A percentile compares a stretch with the other conserved stretches of the same genome.
Conservation (phyloP, 30 jellyfish, hydroid and myxozoan species). For the Catostylus mosaicus region DNA sequence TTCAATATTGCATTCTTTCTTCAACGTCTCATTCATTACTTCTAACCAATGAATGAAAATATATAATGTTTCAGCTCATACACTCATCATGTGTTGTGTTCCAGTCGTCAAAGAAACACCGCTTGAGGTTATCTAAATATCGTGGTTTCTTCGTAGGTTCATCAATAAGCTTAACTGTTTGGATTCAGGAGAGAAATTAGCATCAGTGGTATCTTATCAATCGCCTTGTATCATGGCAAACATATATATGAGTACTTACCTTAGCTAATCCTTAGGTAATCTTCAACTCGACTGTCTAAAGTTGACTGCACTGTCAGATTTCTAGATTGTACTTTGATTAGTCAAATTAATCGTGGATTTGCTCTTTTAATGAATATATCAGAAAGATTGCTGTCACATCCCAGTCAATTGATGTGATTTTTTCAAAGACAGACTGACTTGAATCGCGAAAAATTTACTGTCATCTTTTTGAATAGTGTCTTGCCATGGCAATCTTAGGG, state of each 20-base stretch:
- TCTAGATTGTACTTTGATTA: conserved; percentile 13
- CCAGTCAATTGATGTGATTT: not conserved
- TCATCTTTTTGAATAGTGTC: not conserved
- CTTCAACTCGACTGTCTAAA: not conserved
- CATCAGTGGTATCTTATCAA: not conserved
- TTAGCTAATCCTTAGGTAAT: conserved; percentile 10
- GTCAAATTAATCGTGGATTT: conserved; percentile 18
- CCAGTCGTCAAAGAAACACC: not conserved
- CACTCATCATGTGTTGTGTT: not conserved
- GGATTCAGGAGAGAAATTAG: conserved; percentile 8
- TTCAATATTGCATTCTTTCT: no score
- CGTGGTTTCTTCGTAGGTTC: not conserved
- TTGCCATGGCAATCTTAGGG: not conserved
- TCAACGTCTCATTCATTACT: no score
- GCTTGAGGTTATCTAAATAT: not conserved
- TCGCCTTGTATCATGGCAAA: not conserved
- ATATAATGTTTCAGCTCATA: no score
- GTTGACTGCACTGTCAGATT: conserved; percentile 28
- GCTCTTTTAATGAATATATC: conserved; percentile 19
- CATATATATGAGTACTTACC: conserved; percentile 22
- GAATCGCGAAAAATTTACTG: not conserved
- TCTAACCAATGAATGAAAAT: no score
- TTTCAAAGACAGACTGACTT: conserved; percentile 5
- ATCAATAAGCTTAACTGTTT: conserved; percentile 3
- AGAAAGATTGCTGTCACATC: conserved; percentile 22